Percentiles rank a stretch among this genome's conserved stretches.
These are phyloP conservation scores for Zonitis immaculata DNA, from an alignment of 2,888 invertebrate genomes.

Conservation along the genomic window DNA sequence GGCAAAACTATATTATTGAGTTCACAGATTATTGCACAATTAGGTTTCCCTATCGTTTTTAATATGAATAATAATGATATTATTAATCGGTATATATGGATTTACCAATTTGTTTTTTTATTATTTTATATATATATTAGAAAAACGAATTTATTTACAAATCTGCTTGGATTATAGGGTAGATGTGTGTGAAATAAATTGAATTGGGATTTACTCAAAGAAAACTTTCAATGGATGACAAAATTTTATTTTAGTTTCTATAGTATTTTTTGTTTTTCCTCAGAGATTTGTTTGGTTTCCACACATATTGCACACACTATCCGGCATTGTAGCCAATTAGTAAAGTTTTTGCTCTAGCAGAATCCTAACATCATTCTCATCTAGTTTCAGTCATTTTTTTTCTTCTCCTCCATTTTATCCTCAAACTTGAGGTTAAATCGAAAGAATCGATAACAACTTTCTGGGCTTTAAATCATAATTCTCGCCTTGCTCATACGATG, in stretches of 20 bases:
- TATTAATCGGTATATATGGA: too few species aligned
- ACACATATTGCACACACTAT: background rate
- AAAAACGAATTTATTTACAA: background rate
- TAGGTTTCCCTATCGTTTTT: constrained; percentile 9
- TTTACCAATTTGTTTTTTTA: too few species aligned
- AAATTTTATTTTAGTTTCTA: background rate
- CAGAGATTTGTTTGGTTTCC: background rate
- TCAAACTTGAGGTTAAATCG: too few species aligned
- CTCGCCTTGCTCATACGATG: constrained; percentile 16
- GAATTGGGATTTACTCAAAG: background rate
- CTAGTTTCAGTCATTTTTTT: too few species aligned
- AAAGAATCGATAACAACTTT: constrained; percentile 13
- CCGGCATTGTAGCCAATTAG: background rate
- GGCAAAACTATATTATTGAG: constrained; percentile 24
- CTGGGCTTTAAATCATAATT: constrained; percentile 21
- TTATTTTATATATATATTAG: too few species aligned
- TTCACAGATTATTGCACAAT: constrained; percentile 30
- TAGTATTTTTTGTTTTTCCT: background rate
- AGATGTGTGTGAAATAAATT: background rate
- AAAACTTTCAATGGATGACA: background rate
- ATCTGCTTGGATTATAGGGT: background rate
- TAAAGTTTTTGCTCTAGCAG: background rate
- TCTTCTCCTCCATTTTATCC: too few species aligned
- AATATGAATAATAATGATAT: constrained; percentile 8
- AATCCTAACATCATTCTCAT: too few species aligned